Evolutionary conservation across 2,888 invertebrate species (phyloP).

Genomic region (Microdon myrmicae): DNA sequence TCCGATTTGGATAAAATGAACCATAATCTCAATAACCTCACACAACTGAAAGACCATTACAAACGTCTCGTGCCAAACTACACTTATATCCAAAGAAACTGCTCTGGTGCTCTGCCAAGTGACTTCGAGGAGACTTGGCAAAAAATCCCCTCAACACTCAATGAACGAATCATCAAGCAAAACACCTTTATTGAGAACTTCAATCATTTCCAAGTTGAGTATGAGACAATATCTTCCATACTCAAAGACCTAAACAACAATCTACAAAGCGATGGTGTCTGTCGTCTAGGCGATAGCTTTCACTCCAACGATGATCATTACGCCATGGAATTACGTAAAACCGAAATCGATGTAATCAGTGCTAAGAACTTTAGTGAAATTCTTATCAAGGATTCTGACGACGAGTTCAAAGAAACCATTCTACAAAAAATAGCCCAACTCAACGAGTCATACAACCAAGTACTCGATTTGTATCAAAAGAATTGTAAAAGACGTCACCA

Average conservation of each 20-base stretch:
- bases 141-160: conserved; percentile 61
- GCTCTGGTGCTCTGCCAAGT: conserved; percentile 52
- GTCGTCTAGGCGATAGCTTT: conserved; percentile 17
- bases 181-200: conserved; percentile 66
- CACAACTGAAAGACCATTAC: conserved; percentile 59
- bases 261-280: conserved; percentile 46
- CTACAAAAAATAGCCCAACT: conserved; percentile 59
- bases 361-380: conserved; percentile 66
- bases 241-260: conserved; percentile 45
- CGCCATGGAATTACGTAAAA: conserved; percentile 63
- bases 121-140: conserved; percentile 62
- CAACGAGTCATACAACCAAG: conserved; percentile 61
- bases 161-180: conserved; percentile 65
- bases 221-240: conserved; percentile 58
- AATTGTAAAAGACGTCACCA: conserved; percentile 60
- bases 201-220: conserved; percentile 65
- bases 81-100: conserved; percentile 55
- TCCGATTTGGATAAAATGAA: conserved; percentile 61
- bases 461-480: conserved; percentile 59
- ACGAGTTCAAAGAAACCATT: conserved; percentile 58
- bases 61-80: conserved; percentile 57
- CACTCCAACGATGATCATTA: conserved; percentile 19
- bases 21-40: conserved; percentile 59
- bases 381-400: conserved; percentile 63
- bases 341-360: conserved; percentile 67